Conservation (phyloP, 1,140 invertebrate genomes). For the Galendromus occidentalis region DNA sequence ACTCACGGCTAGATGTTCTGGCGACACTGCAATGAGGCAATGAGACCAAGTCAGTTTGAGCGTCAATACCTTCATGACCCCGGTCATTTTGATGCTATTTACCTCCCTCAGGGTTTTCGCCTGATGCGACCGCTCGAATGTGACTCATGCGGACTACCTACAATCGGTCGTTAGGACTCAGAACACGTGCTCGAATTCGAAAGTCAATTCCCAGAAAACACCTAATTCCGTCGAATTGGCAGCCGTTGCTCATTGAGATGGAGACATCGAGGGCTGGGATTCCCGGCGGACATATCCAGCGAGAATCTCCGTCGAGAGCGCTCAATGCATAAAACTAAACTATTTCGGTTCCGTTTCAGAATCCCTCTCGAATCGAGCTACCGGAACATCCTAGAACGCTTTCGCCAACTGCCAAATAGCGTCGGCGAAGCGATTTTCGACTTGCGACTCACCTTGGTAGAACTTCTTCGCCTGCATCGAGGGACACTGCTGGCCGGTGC, state of each 20-base stretch:
- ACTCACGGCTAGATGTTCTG: neutral
- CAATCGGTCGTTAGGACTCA: too few species aligned
- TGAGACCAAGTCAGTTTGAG: neutral
- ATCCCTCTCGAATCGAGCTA: neutral
- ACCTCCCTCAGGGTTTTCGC: too few species aligned
- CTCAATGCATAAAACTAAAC: neutral
- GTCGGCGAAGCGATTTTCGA: neutral
- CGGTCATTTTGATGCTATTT: too few species aligned
- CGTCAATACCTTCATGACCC: neutral
- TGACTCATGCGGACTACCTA: too few species aligned
- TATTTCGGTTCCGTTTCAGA: neutral
- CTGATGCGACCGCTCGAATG: too few species aligned
- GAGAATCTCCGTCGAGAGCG: neutral
- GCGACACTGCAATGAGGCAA: neutral
- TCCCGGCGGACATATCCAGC: too few species aligned
- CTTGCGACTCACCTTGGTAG: neutral
- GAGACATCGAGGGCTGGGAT: too few species aligned
- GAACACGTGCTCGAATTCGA: too few species aligned
- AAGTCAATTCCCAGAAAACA: too few species aligned
- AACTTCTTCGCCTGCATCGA: constrained; percentile 2
- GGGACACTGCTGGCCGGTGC: neutral
- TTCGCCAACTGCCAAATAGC: neutral
- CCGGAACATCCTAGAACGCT: neutral
- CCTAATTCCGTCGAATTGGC: too few species aligned
- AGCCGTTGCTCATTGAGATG: too few species aligned